Percentiles rank a stretch among this genome's conserved stretches.
phyloP scores from a whole-genome alignment of 2,797 vertebrate species.

The Hafferia zeledoni region DNA sequence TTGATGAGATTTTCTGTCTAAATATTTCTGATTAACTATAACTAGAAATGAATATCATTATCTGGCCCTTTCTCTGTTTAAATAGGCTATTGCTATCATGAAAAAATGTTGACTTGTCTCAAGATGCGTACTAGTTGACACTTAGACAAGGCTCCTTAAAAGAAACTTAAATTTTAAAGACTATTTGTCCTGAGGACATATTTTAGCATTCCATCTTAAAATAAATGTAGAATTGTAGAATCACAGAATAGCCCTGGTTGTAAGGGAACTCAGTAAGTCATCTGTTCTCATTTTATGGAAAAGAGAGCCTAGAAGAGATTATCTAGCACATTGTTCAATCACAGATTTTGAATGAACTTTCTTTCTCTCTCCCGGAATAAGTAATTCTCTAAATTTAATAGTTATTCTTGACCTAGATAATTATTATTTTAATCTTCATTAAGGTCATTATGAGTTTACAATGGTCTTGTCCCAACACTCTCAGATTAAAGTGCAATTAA shows the following conservation, averaged over 20 bases:
- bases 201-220: background rate
- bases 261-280: background rate
- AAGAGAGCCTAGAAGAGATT: background rate
- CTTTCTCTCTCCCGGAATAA: background rate
- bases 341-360: background rate
- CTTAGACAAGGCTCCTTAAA: background rate
- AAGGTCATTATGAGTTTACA: background rate
- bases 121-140: background rate
- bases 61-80: background rate
- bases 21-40: background rate
- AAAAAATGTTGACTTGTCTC: background rate
- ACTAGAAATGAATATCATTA: background rate
- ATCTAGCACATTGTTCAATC: background rate
- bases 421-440: background rate
- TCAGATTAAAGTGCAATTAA: background rate
- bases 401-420: background rate
- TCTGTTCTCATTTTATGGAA: background rate
- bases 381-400: background rate
- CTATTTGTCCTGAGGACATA: background rate
- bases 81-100: background rate
- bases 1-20: background rate
- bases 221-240: background rate
- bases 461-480: background rate
- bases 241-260: background rate
- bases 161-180: background rate